Conservation (phyloP, 2,113 vertebrate genomes). For the Clupea harengus region DNA sequence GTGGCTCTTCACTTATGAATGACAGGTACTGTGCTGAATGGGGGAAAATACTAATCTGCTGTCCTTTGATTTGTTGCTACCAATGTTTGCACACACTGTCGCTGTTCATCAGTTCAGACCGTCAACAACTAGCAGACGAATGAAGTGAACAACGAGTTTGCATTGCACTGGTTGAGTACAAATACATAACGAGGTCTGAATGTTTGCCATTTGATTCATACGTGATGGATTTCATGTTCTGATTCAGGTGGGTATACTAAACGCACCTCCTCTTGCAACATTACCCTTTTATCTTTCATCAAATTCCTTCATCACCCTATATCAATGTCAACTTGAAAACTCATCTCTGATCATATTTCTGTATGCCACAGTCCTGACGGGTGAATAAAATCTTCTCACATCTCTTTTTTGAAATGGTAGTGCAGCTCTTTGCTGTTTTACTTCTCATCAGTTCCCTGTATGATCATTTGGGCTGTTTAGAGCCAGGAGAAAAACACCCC, state of each 20-base stretch:
- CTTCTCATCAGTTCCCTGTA: slow-evolving; percentile 1
- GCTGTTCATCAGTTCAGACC: not conserved
- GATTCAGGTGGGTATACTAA: not conserved
- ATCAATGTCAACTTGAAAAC: not conserved
- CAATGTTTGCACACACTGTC: not conserved
- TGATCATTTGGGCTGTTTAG: not conserved
- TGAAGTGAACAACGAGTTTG: not conserved
- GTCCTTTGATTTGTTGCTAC: not conserved
- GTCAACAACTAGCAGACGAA: not conserved
- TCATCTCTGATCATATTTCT: not conserved
- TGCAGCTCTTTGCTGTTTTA: not conserved
- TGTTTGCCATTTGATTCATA: not conserved
- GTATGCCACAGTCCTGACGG: not conserved
- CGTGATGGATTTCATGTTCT: not conserved
- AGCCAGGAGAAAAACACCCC: not conserved
- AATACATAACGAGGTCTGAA: not conserved
- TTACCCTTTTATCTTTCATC: not conserved
- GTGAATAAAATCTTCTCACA: not conserved
- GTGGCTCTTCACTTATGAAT: not conserved
- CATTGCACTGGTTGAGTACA: not conserved
- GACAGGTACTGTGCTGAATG: not conserved
- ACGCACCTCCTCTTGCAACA: not conserved
- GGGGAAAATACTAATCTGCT: not conserved
- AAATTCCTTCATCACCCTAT: not conserved
- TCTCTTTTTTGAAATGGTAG: not conserved